Conservation (phyloP, 1,140 invertebrate species). For the Procambarus virginalis region DNA sequence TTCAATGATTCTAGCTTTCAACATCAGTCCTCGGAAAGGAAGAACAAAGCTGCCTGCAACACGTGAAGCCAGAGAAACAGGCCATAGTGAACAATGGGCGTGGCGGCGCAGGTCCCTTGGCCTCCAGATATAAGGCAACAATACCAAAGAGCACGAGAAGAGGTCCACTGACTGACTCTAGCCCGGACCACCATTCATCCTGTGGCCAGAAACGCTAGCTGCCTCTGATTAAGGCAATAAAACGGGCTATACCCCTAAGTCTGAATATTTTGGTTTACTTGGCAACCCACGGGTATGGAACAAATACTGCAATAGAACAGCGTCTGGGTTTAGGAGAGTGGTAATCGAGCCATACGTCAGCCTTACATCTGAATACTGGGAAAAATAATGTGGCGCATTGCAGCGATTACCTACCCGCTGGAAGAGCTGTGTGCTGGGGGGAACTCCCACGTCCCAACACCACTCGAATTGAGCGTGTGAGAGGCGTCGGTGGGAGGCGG, state of each 20-base stretch:
- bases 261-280: background rate
- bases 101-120: slow-evolving; percentile 43
- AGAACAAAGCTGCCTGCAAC: background rate
- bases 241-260: background rate
- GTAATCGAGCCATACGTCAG: slow-evolving; percentile 25
- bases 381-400: slow-evolving; percentile 49
- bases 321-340: slow-evolving; percentile 42
- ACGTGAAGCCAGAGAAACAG: slow-evolving; percentile 3
- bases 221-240: background rate
- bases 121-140: slow-evolving; percentile 66
- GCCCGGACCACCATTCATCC: slow-evolving; percentile 18
- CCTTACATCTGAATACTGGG: slow-evolving; percentile 67
- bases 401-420: slow-evolving; percentile 43
- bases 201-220: slow-evolving; percentile 7
- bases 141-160: slow-evolving; percentile 69
- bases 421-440: background rate
- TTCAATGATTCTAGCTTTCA: background rate
- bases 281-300: background rate
- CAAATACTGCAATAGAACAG: background rate
- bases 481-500: background rate
- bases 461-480: background rate
- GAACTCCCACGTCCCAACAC: background rate
- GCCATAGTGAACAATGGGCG: background rate
- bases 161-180: slow-evolving; percentile 53
- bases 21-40: background rate